Evolutionary conservation across 2,888 invertebrate genomes (phyloP), one percentile per base, ranked within the genome.

Genomic region (Mechanitis mazaeus): DNA sequence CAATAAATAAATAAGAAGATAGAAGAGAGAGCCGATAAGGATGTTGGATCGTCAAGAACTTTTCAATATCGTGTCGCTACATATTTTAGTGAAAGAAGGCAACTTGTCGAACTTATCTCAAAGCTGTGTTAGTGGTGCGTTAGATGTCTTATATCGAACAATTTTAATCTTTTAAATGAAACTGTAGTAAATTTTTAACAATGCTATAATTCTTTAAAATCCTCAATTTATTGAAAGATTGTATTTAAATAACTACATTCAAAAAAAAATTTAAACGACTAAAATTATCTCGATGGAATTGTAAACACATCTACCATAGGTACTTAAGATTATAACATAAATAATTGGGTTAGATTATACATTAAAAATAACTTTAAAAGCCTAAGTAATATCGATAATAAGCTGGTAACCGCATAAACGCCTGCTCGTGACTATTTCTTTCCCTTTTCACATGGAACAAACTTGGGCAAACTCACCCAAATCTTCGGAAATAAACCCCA

Each of bases 11-110:
- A 50, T 28, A 31, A 50, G 2, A 50, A 50, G 28, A 50, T 28
- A 50, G 9, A 50, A 9, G 50, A 28, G 12, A 28, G 6, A 50
- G 20, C 3, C 50, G 75, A 77, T 78, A 79, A 76, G 79, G 75
- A 74, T 64, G 72, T 75, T 73, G 73, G 71, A 81, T 79, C 77
- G 75, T 78, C 78, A 72, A 72, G 77, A 86, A 87, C 84, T 85
- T 86, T 85, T 84, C 85, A 85, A 86, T 86, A 84, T 81, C 78
- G 85, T 84, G 83, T 80, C 86, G 85, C 86, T 86, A 86, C 86
- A 87, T 87, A 87, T 87, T 86, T 87, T 85, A 86, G 84, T 81
- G 77, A 75, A 72, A 80, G 80, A 80, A 79, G 80, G 82, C 80
- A 81, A 85, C 84, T 85, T 86, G 83, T 85, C 83, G 79, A 86